Evolutionary conservation across 2,888 invertebrate species (phyloP).

Genomic region (Cheilosia vernalis): DNA sequence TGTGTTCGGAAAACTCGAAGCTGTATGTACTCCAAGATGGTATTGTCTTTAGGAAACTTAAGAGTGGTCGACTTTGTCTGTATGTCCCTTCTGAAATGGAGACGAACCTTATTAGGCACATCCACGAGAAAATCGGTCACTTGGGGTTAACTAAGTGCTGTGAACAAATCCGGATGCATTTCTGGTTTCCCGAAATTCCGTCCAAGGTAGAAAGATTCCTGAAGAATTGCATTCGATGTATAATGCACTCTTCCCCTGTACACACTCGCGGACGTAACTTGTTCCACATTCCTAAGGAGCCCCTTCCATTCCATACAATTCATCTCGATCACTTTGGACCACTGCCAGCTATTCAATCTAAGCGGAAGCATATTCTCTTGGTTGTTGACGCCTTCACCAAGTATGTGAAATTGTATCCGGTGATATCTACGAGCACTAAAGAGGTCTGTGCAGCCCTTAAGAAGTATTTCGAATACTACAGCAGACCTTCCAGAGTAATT

Average conservation of each 20-base stretch:
- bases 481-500: slow-evolving; percentile 35
- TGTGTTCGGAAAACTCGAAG: too few species aligned
- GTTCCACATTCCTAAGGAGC: slow-evolving; percentile 24
- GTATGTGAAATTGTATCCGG: background rate
- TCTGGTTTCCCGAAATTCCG: slow-evolving; percentile 81
- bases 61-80: too few species aligned
- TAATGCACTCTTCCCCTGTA: slow-evolving; percentile 76
- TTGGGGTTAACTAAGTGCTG: slow-evolving; percentile 46
- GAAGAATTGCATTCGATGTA: slow-evolving; percentile 80
- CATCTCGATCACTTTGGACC: slow-evolving; percentile 27
- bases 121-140: slow-evolving; percentile 54
- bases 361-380: slow-evolving; percentile 18
- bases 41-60: too few species aligned
- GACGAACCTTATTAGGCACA: slow-evolving; percentile 34
- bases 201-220: slow-evolving; percentile 51
- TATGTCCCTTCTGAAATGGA: too few species aligned
- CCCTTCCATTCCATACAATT: slow-evolving; percentile 54
- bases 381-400: slow-evolving; percentile 14
- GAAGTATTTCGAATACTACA: slow-evolving; percentile 35
- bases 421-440: slow-evolving; percentile 23
- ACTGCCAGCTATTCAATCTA: slow-evolving; percentile 6
- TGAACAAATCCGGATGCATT: slow-evolving; percentile 73
- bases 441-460: background rate
- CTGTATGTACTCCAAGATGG: background rate
- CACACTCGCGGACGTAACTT: background rate